Percentiles rank a stretch among this genome's conserved stretches.
phyloP scores from a whole-genome alignment of 2,797 vertebrate species.

The Diplodus puntazzo region DNA sequence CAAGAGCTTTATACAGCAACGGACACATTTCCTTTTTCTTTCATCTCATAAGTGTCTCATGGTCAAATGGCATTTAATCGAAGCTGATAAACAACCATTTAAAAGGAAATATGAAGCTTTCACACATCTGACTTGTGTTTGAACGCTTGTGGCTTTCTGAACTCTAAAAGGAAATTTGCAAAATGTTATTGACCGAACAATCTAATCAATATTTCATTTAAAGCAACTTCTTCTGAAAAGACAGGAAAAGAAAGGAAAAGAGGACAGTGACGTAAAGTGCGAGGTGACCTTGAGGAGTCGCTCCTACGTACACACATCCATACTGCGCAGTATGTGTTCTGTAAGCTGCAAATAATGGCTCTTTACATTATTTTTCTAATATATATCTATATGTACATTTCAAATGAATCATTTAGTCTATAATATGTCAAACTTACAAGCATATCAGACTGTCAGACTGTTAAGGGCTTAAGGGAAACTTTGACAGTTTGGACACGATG shows the following conservation, averaged over 20 bases:
- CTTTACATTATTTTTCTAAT: not conserved
- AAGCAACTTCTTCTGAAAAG: not conserved
- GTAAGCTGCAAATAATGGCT: not conserved
- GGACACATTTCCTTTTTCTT: not conserved
- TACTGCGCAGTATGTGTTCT: too few species aligned
- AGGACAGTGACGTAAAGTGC: not conserved
- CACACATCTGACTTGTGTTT: not conserved
- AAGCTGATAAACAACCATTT: not conserved
- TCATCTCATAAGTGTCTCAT: not conserved
- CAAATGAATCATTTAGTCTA: too few species aligned
- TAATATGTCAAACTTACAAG: too few species aligned
- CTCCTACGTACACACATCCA: not conserved
- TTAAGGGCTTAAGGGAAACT: not conserved
- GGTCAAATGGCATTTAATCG: conserved; percentile 17
- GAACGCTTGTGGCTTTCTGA: not conserved
- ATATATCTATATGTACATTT: not conserved
- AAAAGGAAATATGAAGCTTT: not conserved
- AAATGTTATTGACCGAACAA: not conserved
- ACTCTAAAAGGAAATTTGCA: not conserved
- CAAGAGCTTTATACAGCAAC: not conserved
- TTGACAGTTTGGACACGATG: too few species aligned
- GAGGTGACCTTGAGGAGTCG: not conserved
- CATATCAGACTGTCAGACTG: too few species aligned
- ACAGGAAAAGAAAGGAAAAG: not conserved
- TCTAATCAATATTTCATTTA: conserved; percentile 2